Conservation (phyloP, 2,797 vertebrate genomes). For the Sebastes dallii region DNA sequence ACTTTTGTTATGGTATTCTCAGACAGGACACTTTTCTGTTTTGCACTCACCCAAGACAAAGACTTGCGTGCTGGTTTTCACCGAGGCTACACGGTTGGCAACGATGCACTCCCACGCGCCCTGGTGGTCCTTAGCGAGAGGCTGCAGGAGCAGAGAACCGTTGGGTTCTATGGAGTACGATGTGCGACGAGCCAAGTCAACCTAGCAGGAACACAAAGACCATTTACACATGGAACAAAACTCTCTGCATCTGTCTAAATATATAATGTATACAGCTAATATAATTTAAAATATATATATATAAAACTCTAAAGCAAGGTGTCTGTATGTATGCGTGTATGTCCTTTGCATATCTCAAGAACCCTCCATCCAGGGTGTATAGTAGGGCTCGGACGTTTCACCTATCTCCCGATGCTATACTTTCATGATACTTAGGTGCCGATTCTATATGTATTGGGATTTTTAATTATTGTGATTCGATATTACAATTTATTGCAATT, state of each 20-base stretch:
- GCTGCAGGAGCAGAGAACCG: slow-evolving; percentile 87
- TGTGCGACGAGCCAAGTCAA: slow-evolving; percentile 72
- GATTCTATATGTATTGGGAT: too few species aligned
- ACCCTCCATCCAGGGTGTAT: too few species aligned
- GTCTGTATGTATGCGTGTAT: too few species aligned
- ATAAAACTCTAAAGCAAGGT: too few species aligned
- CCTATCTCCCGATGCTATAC: too few species aligned
- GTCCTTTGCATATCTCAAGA: too few species aligned
- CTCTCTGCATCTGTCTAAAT: background rate
- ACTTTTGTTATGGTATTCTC: background rate
- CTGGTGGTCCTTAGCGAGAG: slow-evolving; percentile 90
- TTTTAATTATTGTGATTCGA: too few species aligned
- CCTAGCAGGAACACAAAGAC: slow-evolving; percentile 68
- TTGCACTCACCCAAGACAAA: slow-evolving; percentile 88
- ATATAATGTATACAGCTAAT: too few species aligned
- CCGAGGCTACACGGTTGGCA: slow-evolving; percentile 84
- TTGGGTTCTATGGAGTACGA: slow-evolving; percentile 81
- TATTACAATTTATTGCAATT: too few species aligned
- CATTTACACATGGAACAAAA: background rate
- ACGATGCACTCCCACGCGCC: slow-evolving; percentile 90
- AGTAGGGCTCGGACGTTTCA: too few species aligned
- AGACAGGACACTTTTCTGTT: background rate
- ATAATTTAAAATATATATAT: background rate
- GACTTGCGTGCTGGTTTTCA: slow-evolving; percentile 81
- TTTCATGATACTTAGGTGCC: rapidly evolving